These are phyloP conservation scores for Sabatieria punctata DNA, from an alignment of 2,888 invertebrate species.

Conservation along the genomic window DNA sequence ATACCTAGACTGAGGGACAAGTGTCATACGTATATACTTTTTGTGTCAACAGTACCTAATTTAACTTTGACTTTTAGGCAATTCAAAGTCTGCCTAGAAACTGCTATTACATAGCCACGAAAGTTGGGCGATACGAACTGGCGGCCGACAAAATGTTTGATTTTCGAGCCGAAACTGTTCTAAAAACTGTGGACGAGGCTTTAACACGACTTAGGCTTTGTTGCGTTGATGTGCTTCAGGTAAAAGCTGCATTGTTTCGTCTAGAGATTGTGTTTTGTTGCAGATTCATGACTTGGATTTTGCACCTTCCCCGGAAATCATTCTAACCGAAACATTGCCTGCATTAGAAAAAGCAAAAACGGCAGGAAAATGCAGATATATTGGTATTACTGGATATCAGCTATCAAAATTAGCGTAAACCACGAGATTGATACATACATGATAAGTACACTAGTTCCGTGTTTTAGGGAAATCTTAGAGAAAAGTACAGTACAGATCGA, in stretches of 20 bases:
- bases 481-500: not conserved
- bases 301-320: not conserved
- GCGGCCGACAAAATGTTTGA: conserved; percentile 7
- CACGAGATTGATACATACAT: not conserved
- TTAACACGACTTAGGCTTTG: not conserved
- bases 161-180: not conserved
- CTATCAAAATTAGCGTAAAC: not conserved
- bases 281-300: conserved; percentile 3
- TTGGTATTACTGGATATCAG: conserved; percentile 4
- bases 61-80: too few relatives aligned
- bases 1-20: too few relatives aligned
- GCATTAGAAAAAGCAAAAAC: not conserved
- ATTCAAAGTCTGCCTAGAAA: conserved; percentile 55
- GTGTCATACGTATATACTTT: too few relatives aligned
- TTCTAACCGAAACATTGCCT: conserved; percentile 3
- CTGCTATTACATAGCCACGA: conserved; percentile 67
- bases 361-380: not conserved
- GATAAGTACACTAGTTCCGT: not conserved
- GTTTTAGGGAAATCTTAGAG: not conserved
- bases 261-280: too few relatives aligned
- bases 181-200: not conserved
- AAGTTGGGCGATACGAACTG: conserved; percentile 59
- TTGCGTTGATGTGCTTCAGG: not conserved
- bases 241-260: too few relatives aligned
- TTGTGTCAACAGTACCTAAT: too few relatives aligned